phyloP scores from a whole-genome alignment of 2,888 invertebrate species.

The Heliothis peltigera region DNA sequence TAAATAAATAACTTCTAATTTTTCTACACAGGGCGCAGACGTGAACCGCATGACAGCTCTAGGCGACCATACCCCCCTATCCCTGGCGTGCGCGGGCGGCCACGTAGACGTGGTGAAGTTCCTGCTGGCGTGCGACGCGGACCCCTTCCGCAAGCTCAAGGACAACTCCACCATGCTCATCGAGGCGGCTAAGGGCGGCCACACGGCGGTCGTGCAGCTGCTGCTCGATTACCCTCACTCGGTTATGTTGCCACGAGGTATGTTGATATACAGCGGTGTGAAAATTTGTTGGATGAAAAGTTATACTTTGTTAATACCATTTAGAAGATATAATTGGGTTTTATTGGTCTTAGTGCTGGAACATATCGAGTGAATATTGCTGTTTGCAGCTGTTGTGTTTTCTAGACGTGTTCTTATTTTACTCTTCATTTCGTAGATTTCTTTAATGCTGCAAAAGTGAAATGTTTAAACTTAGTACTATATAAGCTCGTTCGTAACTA shows the following conservation, averaged over 20 bases:
- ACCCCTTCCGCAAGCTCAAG: constrained; percentile 98
- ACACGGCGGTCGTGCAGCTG: constrained; percentile 98
- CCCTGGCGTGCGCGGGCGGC: constrained; percentile 98
- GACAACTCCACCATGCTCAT: constrained; percentile 99
- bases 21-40: constrained; percentile 80
- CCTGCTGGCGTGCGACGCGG: constrained; percentile 96
- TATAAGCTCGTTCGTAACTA: background rate
- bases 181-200: constrained; percentile 99
- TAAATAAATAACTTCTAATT: background rate
- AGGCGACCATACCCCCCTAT: constrained; percentile 99
- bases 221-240: constrained; percentile 98
- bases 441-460: no score
- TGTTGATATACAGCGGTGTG: background rate
- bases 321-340: no score
- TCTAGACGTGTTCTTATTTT: no score
- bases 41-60: constrained; percentile 94
- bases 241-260: constrained; percentile 92
- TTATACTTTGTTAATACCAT: no score
- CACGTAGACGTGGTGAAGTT: constrained; percentile 98
- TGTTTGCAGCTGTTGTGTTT: no score
- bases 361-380: background rate
- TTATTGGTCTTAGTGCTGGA: background rate
- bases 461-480: no score
- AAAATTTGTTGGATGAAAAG: background rate
- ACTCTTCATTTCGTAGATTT: no score